A percentile compares a stretch with the other conserved stretches of the same genome.
Conservation (phyloP, 1,140 invertebrate species). For the Neocloeon triangulifer region DNA sequence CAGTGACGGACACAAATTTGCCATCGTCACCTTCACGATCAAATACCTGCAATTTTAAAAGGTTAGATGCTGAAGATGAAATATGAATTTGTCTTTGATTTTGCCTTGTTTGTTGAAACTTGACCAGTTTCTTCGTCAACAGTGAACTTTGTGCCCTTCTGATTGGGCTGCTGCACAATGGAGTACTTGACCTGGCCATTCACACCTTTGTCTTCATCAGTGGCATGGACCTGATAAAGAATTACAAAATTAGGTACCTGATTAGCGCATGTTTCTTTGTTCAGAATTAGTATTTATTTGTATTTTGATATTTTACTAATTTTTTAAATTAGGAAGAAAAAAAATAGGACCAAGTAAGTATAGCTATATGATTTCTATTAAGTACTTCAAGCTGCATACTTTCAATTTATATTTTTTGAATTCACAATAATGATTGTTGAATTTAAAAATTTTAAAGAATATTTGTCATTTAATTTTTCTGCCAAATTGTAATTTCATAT, state of each 20-base stretch:
- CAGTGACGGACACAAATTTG: slow-evolving; percentile 85
- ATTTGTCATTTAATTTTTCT: too few relatives aligned
- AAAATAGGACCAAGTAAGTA: slow-evolving; percentile 2
- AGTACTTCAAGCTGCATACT: too few relatives aligned
- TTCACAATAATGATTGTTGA: too few relatives aligned
- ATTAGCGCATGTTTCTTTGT: too few relatives aligned
- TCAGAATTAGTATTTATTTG: too few relatives aligned
- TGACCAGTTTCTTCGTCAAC: slow-evolving; percentile 87
- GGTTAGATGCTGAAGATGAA: background rate
- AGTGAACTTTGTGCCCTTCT: slow-evolving; percentile 86
- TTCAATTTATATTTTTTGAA: too few relatives aligned
- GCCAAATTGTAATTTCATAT: too few relatives aligned
- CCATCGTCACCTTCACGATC: slow-evolving; percentile 88
- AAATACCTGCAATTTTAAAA: slow-evolving; percentile 39
- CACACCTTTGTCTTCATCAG: slow-evolving; percentile 82
- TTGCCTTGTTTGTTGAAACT: slow-evolving; percentile 73
- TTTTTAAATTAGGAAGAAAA: slow-evolving; percentile 1
- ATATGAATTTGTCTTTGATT: background rate
- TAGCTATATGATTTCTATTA: too few relatives aligned
- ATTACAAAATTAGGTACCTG: too few relatives aligned
- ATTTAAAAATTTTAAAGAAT: too few relatives aligned
- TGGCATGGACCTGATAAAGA: slow-evolving; percentile 48
- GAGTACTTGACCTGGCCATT: slow-evolving; percentile 88
- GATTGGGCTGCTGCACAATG: slow-evolving; percentile 88
- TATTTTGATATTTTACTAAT: too few relatives aligned